Base-by-base conservation (phyloP, 2,797 vertebrate genomes). In the Syngnathus rostellatus region DNA sequence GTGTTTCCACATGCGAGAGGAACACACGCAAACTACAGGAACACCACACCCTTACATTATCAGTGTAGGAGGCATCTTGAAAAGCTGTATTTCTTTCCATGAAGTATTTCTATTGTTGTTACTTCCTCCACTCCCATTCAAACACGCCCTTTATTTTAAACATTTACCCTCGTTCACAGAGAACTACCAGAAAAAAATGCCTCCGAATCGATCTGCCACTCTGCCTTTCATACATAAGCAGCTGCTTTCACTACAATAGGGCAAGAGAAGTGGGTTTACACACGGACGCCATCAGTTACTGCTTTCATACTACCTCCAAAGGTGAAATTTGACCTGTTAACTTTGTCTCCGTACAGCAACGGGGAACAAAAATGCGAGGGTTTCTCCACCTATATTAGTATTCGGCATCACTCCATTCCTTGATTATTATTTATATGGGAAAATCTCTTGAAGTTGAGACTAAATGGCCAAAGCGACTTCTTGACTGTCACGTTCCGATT, bases 1-100 rank as follows among this genome's bases (percentile, higher is more conserved):
- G 63, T 74, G 82, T 89, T 85, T 80, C 79, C 81, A 91, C 84
- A 87, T 83, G 79, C 82, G 70, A 68, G 72, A 11, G 80, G 16
- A 50, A 48, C 63, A 65, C 54, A 58, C 64, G 64, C 64, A 16
- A 46, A 62, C 58, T 31, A 21, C 21, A 55, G 16, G 45, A 64
- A 50, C 71, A 54, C 77, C 77, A 78, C 82, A 72, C 77, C 77
- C 77, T 72, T 50, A n/a, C 65, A 63, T 79, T 80, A 75, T 77
- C 74, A 72, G n/a, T 68, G 66, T 58, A 65, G 67, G 43, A 23
- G 38, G 6, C 37, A 5, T 17, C 41, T 45, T 37, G 54, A 37
- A 31, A 57, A 31, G 0, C 6, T 21, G 37, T 45, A 8, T 62
- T 45, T 62, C 40, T 62, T 38, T 64, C 46, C 48, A 53, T 50